phyloP scores from a whole-genome alignment of 2,797 vertebrate species.

The Streptopelia turtur region DNA sequence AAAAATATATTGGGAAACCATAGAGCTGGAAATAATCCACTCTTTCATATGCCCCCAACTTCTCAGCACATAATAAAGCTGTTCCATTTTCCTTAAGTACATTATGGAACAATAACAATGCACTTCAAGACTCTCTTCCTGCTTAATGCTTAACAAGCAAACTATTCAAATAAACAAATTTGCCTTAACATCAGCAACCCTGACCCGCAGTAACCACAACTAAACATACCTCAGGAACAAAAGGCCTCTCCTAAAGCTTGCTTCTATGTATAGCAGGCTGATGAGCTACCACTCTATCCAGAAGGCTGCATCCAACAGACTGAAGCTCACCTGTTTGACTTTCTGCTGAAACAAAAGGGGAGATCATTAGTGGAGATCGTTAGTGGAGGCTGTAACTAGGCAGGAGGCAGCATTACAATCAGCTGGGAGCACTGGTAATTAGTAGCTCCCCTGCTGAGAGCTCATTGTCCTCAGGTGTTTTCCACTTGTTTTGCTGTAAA shows the following conservation, averaged over 20 bases:
- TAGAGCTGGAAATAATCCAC: not conserved
- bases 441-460: not conserved
- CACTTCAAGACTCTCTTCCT: not conserved
- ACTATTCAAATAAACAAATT: not conserved
- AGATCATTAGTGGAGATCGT: not conserved
- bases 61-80: fast-evolving
- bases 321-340: not conserved
- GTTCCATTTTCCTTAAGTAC: not conserved
- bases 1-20: not conserved
- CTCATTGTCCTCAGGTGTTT: not conserved
- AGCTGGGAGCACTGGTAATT: not conserved
- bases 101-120: fast-evolving
- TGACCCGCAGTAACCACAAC: fast-evolving
- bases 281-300: not conserved
- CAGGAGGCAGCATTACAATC: not conserved
- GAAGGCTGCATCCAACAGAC: fast-evolving
- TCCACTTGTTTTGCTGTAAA: not conserved
- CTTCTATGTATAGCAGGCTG: fast-evolving
- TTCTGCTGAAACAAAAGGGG: not conserved
- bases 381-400: not conserved
- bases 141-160: not conserved
- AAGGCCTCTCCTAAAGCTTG: fast-evolving
- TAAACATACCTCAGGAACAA: not conserved
- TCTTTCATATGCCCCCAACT: fast-evolving
- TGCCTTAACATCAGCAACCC: not conserved